These are phyloP conservation scores for Taxidea taxus DNA, from an alignment of 2,113 vertebrate species.

Conservation along the genomic window DNA sequence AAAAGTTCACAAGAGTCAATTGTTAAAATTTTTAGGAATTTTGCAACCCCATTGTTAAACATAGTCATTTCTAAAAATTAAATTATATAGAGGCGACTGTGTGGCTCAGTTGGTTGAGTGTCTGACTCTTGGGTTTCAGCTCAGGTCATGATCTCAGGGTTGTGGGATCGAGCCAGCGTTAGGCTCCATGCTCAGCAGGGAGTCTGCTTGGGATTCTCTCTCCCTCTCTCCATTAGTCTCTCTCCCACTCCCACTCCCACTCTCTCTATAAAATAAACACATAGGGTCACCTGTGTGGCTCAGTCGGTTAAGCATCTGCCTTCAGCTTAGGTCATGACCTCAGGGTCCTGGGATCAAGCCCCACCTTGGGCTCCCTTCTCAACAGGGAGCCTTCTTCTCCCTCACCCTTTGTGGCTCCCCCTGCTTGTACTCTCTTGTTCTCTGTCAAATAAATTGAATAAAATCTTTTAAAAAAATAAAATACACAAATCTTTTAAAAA, in stretches of 20 bases:
- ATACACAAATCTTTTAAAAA: background rate
- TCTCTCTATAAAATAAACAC: background rate
- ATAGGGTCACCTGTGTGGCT: background rate
- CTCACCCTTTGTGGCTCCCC: background rate
- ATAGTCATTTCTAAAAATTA: background rate
- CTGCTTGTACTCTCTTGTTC: background rate
- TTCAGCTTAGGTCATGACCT: background rate
- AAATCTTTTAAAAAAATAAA: background rate
- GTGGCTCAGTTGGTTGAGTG: background rate
- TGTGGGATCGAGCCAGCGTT: background rate
- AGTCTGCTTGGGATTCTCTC: background rate
- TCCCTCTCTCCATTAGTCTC: background rate
- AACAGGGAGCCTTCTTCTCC: background rate
- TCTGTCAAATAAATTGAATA: background rate
- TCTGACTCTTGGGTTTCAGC: background rate
- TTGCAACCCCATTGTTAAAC: background rate
- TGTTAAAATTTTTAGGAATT: background rate
- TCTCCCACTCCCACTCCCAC: background rate
- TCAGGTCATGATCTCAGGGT: background rate
- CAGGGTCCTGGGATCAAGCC: background rate
- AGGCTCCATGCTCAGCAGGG: background rate
- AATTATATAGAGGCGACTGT: background rate
- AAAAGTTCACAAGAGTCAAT: background rate
- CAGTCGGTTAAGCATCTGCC: background rate
- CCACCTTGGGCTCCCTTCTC: background rate